phyloP scores from a whole-genome alignment of 2,888 invertebrate species.

The Zele albiditarsus region DNA sequence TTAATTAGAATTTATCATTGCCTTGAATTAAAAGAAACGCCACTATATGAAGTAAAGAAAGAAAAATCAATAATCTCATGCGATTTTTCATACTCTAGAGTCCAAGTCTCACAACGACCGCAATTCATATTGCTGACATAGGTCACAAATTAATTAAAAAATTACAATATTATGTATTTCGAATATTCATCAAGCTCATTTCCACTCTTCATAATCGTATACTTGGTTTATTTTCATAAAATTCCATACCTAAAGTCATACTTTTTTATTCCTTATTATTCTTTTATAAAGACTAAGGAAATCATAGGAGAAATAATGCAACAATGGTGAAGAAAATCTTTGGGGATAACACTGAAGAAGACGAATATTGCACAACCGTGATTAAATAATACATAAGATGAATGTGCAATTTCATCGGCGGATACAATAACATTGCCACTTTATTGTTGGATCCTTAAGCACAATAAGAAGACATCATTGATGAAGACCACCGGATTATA shows the following conservation, averaged over 20 bases:
- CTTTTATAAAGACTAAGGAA: not conserved
- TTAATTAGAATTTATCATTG: not conserved
- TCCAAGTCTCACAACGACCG: constrained; percentile 68
- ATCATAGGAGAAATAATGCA: not conserved
- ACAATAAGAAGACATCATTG: constrained; percentile 4
- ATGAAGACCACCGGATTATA: not conserved
- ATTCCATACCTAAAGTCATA: not conserved
- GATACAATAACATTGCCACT: not conserved
- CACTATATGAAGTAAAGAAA: not conserved
- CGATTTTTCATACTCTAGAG: constrained; percentile 64
- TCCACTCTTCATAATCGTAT: not conserved
- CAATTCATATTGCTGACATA: constrained; percentile 67
- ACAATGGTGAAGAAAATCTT: not conserved
- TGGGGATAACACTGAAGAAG: not conserved
- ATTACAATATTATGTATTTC: constrained; percentile 72
- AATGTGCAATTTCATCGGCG: not conserved
- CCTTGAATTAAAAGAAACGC: not conserved
- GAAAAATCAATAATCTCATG: constrained; percentile 42
- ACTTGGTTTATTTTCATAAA: not conserved
- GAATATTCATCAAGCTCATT: constrained; percentile 46
- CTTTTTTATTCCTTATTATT: not conserved
- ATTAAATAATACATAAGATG: not conserved
- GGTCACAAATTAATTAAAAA: constrained; percentile 71
- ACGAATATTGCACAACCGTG: not conserved
- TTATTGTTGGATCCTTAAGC: not conserved